Evolutionary conservation across 2,888 invertebrate genomes (phyloP).

Genomic region (Epirrhoe tristata): DNA sequence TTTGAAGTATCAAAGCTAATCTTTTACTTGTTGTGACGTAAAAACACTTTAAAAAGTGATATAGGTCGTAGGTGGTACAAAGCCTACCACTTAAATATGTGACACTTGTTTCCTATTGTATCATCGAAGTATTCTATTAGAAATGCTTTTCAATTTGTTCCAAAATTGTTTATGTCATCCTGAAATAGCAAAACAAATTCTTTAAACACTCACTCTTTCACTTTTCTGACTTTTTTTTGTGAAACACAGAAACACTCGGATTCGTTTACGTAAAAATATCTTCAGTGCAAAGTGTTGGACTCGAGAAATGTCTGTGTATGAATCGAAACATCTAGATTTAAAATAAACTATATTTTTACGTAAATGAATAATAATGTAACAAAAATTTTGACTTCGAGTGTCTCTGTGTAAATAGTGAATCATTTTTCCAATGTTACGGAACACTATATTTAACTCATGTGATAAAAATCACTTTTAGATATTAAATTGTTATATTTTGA

Average conservation of each 20-base stretch:
- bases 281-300: too few relatives aligned
- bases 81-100: background rate
- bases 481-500: conserved; percentile 19
- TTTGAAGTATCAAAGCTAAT: background rate
- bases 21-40: conserved; percentile 6
- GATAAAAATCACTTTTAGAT: conserved; percentile 5
- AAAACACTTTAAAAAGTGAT: background rate
- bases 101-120: background rate
- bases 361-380: background rate
- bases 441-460: background rate
- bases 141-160: too few relatives aligned
- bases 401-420: too few relatives aligned
- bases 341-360: background rate
- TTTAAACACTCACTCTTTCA: background rate
- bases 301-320: too few relatives aligned
- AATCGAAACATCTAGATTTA: too few relatives aligned
- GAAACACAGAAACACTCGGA: too few relatives aligned
- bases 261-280: too few relatives aligned
- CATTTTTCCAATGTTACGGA: too few relatives aligned
- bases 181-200: too few relatives aligned
- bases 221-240: background rate
- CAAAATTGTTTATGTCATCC: too few relatives aligned
- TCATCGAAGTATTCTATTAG: background rate
- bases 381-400: too few relatives aligned
- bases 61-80: background rate